Evolutionary conservation across 1,140 invertebrate genomes (phyloP), one percentile per base, ranked within the genome.

Genomic region (Aphaenogaster ashmeadi): DNA sequence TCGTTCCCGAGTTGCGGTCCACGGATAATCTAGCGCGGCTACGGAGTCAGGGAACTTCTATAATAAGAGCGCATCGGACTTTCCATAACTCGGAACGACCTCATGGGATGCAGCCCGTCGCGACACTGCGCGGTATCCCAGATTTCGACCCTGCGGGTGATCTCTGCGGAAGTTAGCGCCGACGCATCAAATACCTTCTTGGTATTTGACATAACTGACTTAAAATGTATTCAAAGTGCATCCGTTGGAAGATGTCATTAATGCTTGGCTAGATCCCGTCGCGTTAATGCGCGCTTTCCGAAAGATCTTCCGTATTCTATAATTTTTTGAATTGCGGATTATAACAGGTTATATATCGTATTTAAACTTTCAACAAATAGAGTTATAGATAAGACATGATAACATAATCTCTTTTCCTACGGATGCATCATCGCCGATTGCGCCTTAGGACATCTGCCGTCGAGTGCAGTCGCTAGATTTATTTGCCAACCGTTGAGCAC

Each of bases 171-270:
- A 88, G 78, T 91, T 77, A 89, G 90, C 88, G 90, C 90, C 90
- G 90, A 91, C 90, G 90, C 90, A 91, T 88, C 81, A 72, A 91
- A 89, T 75, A 78, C 77, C 69, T 66, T 78, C 54, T 75, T 72
- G n/a, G 4, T 54, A 36, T 69, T 62, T 27, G 38, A 60, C 33
- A 18, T 36, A 47, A 83, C 27, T 44, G 21, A 74, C 41, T 58
- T 36, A 36, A 83, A 83, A 84, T 62, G 8, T 41, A 33, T 5
- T 11, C 21, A 33, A 36, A 27, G 3, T 6, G 8, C 3, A 5
- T 66, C 15, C 9, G 13, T 44, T 18, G 36, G 15, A 56, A 41
- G n/a, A 47, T 47, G 7, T 75, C 18, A 18, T 50, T 84, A 74
- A 60, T 50, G 36, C 41, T 21, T 47, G n/a, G 1, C 1, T 13